Conservation (phyloP, 2,113 vertebrate species). For the Leptobrachium ailaonicum region DNA sequence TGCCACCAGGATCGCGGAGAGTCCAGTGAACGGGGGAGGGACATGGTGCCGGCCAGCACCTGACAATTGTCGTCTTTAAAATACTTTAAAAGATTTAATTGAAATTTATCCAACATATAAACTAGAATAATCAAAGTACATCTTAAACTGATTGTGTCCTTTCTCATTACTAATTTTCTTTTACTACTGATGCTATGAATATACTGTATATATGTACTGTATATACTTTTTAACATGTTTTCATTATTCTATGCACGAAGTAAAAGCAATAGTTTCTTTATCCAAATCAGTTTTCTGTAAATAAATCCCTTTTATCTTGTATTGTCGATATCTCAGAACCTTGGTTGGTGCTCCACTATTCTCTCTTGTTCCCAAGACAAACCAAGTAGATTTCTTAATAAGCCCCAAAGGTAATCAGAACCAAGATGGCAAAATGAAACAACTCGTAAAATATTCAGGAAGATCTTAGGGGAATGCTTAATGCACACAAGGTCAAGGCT, state of each 20-base stretch:
- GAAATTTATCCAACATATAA: no score
- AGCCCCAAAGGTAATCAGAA: conserved; percentile 74
- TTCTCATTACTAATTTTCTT: no score
- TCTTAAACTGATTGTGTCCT: no score
- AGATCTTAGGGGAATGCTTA: conserved; percentile 72
- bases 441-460: conserved; percentile 73
- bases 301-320: conserved; percentile 71
- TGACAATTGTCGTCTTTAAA: no score
- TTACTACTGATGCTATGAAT: no score
- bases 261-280: conserved; percentile 51
- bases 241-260: conserved; percentile 24
- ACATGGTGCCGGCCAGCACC: no score
- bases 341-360: conserved; percentile 58
- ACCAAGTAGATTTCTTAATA: conserved; percentile 72
- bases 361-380: conserved; percentile 56
- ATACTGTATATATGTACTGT: no score
- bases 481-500: conserved; percentile 74
- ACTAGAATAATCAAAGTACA: no score
- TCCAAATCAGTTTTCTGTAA: conserved; percentile 63
- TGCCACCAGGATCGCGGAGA: no score
- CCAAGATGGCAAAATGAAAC: conserved; percentile 73
- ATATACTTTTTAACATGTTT: background rate
- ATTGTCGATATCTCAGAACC: conserved; percentile 66
- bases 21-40: no score
- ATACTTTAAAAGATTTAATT: no score